These are phyloP conservation scores for Dascyllus trimaculatus DNA, from an alignment of 2,113 vertebrate genomes.

Conservation along the genomic window DNA sequence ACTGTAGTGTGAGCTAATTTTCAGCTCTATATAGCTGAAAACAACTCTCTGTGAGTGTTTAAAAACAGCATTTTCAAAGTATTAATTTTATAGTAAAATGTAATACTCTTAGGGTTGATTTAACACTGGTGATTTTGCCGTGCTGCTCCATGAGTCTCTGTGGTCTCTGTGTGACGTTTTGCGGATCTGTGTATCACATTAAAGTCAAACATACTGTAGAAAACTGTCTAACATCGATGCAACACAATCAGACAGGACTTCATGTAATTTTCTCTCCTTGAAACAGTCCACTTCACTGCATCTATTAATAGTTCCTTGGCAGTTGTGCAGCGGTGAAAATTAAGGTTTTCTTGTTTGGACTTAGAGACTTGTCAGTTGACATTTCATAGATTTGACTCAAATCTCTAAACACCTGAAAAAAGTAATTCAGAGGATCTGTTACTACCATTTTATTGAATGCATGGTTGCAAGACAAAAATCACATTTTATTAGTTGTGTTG, in stretches of 20 bases:
- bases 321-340: conserved; percentile 58
- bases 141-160: too few species aligned
- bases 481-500: too few species aligned
- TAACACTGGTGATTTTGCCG: too few species aligned
- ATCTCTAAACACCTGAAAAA: conserved; percentile 22
- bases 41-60: too few species aligned
- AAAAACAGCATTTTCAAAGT: too few species aligned
- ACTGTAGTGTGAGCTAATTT: too few species aligned
- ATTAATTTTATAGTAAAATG: too few species aligned
- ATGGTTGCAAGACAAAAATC: too few species aligned
- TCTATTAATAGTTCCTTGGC: conserved; percentile 55
- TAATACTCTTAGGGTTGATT: too few species aligned
- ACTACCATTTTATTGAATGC: too few species aligned
- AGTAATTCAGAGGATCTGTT: too few species aligned
- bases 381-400: conserved; percentile 50
- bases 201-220: not conserved
- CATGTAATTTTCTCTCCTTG: conserved; percentile 20
- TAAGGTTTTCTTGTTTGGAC: conserved; percentile 64
- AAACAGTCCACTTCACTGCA: not conserved
- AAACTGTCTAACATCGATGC: conserved; percentile 29
- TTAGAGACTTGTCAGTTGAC: conserved; percentile 61
- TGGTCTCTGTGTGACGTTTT: not conserved
- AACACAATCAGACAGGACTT: conserved; percentile 43
- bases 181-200: conserved; percentile 1
- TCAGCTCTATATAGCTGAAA: too few species aligned